These are phyloP conservation scores for Microdon myrmicae DNA, from an alignment of 2,888 invertebrate genomes.

Conservation along the genomic window DNA sequence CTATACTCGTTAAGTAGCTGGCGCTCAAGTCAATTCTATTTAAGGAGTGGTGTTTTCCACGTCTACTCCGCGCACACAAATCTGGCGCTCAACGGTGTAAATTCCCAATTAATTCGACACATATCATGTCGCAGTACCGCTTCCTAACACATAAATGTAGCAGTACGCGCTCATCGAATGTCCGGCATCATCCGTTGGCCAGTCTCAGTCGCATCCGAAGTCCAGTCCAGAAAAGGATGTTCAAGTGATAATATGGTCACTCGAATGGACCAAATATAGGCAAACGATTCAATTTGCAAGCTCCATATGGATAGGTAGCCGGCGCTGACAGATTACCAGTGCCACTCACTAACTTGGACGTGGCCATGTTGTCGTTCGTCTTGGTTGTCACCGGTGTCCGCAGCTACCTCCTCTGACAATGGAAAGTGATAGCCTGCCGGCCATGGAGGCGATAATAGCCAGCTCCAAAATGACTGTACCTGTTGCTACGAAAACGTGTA, in stretches of 20 bases:
- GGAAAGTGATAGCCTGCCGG: constrained; percentile 41
- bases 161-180: neutral
- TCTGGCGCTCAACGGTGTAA: constrained; percentile 39
- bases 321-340: constrained; percentile 48
- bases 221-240: constrained; percentile 60
- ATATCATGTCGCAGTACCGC: constrained; percentile 46
- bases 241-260: constrained; percentile 64
- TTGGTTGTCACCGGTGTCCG: constrained; percentile 5
- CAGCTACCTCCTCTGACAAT: constrained; percentile 8
- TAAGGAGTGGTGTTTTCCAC: constrained; percentile 50
- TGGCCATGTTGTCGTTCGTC: constrained; percentile 30
- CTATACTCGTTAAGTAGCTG: too few relatives aligned
- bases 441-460: constrained; percentile 43
- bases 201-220: constrained; percentile 10
- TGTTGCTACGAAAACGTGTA: constrained; percentile 12
- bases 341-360: constrained; percentile 53
- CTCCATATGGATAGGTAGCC: constrained; percentile 52
- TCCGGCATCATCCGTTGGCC: constrained; percentile 3
- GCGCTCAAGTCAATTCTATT: constrained; percentile 39
- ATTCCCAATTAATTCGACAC: constrained; percentile 51
- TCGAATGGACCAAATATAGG: constrained; percentile 63
- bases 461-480: neutral
- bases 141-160: constrained; percentile 22
- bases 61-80: constrained; percentile 23
- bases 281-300: constrained; percentile 64